Conservation (phyloP, 2,113 vertebrate species). For the Anolis sagrei region DNA sequence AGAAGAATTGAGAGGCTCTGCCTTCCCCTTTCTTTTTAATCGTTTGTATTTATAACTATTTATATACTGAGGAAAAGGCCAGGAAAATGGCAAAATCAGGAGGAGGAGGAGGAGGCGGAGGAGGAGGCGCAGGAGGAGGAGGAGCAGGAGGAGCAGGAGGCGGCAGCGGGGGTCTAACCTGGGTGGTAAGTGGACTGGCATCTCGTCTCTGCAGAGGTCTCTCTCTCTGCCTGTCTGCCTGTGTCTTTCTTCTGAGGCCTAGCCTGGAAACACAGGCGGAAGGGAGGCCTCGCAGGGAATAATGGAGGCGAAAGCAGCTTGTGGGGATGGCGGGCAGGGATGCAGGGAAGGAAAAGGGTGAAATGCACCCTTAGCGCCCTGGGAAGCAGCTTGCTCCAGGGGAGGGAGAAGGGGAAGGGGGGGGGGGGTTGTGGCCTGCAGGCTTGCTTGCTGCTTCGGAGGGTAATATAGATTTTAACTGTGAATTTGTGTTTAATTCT, state of each 20-base stretch:
- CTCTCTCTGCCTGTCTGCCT: no score
- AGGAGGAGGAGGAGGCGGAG: conserved; percentile 85
- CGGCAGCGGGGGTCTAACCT: conserved; percentile 68
- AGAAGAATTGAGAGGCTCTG: no score
- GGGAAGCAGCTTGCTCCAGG: accelerated
- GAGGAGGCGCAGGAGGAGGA: conserved; percentile 65
- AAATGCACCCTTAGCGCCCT: no score
- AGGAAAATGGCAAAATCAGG: conserved; percentile 89
- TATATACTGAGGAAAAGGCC: conserved; percentile 56
- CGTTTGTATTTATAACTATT: conserved; percentile 39
- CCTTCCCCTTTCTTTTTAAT: neutral
- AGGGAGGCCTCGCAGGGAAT: neutral
- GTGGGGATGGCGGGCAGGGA: neutral
- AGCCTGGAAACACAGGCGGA: no score
- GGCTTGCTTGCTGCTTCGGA: no score
- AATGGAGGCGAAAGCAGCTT: conserved; percentile 14
- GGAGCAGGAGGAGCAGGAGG: conserved; percentile 16
- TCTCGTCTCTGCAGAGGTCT: neutral
- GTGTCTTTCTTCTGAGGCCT: no score
- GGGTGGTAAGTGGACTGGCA: conserved; percentile 64
- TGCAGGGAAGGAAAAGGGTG: neutral
- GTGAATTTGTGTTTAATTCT: no score
- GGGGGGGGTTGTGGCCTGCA: neutral
- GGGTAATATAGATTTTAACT: no score
- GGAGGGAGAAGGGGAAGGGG: neutral